Evolutionary conservation across 2,113 vertebrate species (phyloP), one percentile per base, ranked within the genome.

Genomic region (Corydoras maculifer): DNA sequence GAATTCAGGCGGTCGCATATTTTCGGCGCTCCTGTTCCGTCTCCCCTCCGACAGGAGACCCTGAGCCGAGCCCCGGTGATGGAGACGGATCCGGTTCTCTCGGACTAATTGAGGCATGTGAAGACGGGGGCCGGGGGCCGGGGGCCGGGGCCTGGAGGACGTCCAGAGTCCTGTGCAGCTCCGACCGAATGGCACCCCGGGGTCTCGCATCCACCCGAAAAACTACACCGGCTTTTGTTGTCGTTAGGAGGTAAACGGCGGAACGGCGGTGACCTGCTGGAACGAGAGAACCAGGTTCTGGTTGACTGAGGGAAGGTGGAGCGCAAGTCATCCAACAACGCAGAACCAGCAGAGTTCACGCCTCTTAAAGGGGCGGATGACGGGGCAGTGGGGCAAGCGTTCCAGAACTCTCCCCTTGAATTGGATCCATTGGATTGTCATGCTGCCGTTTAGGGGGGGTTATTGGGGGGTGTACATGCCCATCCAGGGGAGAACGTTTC

Each of bases 151-250:
- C 13, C 51, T 53, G 51, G 51, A 53, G 9, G 51, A 12, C 11
- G 51, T 53, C 51, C 51, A 53, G 51, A 53, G 51, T 53, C 51
- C 13, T 3, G 3, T 14, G 51, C 51, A 53, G 51, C 13, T 53
- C 51, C 5, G 11, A 53, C 3, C 51, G 51, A 53, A 53, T 14
- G 3, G 51, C 51, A 1, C 51, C 13, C 51, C 13, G 10, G 51
- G 51, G 51, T 53, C 51, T 14, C 3, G 9, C 51, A 53, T 8
- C 9, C 51, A 53, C 11, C 51, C 51, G 11, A 87, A 90, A 90
- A 89, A 88, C 86, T 88, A 85, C 83, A 82, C 77, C 74, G 74
- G 83, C 86, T 83, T 86, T 85, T 87, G 83, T 84, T 53, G 51
- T 53, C 62, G 76, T 87, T 80, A 86, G 87, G 83, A 83, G 88